Conservation (phyloP, 2,888 invertebrate species). For the Xiphydria camelus region DNA sequence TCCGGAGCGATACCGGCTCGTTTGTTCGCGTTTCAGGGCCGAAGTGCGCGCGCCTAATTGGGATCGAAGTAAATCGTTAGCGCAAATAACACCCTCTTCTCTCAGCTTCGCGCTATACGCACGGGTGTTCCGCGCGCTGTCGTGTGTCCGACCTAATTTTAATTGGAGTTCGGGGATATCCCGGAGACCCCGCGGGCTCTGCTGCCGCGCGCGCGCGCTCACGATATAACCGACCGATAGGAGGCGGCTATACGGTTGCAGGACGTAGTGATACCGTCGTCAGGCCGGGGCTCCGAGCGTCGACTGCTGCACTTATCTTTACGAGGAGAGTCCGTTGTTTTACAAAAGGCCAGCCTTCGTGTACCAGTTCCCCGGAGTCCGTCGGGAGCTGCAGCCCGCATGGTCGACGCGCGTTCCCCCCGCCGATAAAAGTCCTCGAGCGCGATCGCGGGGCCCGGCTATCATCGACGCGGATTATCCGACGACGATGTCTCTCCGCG, state of each 20-base stretch:
- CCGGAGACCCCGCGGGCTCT: conserved; percentile 10
- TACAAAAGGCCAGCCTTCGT: conserved; percentile 21
- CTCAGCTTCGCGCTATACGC: not conserved
- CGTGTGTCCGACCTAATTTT: conserved; percentile 23
- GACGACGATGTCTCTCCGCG: too few species aligned
- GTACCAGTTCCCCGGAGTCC: conserved; percentile 11
- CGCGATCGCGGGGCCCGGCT: too few species aligned
- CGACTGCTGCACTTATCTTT: conserved; percentile 23
- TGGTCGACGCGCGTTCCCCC: too few species aligned
- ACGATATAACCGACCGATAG: conserved; percentile 21
- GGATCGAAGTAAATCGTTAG: conserved; percentile 17
- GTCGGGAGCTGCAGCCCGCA: too few species aligned
- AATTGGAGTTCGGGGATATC: conserved; percentile 15
- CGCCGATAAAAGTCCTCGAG: too few species aligned
- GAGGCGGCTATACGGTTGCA: conserved; percentile 3
- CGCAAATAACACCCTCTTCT: conserved; percentile 12
- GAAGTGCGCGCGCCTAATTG: conserved; percentile 12
- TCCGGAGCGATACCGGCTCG: too few species aligned
- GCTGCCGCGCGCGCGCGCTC: too few species aligned
- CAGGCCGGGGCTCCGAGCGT: conserved; percentile 10
- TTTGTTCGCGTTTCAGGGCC: too few species aligned
- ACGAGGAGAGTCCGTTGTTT: conserved; percentile 24
- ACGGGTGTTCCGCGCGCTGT: conserved; percentile 1
- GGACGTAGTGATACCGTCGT: conserved; percentile 13
- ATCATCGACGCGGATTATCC: too few species aligned